These are phyloP conservation scores for Dendropsophus ebraccatus DNA, from an alignment of 2,113 vertebrate genomes.

Conservation along the genomic window DNA sequence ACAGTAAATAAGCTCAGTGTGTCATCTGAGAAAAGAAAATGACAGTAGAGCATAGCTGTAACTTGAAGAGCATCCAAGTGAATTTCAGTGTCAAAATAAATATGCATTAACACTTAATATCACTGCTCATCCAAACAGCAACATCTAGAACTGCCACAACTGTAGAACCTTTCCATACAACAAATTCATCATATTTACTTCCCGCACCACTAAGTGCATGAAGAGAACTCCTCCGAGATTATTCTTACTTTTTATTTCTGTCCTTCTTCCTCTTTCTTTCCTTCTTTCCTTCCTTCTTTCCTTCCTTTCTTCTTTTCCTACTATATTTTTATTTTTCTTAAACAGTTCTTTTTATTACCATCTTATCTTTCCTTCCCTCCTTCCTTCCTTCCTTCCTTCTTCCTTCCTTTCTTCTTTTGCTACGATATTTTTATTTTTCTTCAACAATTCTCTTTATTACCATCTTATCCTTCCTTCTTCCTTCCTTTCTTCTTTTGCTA, in stretches of 20 bases:
- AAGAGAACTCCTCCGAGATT: background rate
- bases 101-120: slow-evolving; percentile 8
- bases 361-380: no score
- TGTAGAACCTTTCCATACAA: background rate
- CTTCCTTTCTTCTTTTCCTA: no score
- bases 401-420: background rate
- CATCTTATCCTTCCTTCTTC: background rate
- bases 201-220: background rate
- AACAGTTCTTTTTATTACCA: no score
- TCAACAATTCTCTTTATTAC: background rate
- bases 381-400: no score
- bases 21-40: background rate
- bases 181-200: background rate
- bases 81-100: background rate
- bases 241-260: no score
- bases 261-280: no score
- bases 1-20: background rate
- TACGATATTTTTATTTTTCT: background rate
- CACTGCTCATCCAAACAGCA: background rate
- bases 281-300: no score
- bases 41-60: background rate
- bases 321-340: no score
- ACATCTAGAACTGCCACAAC: background rate
- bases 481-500: background rate
- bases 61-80: background rate